These are phyloP conservation scores for Synergus laeviventris DNA, from an alignment of 2,888 invertebrate species.

Conservation along the genomic window DNA sequence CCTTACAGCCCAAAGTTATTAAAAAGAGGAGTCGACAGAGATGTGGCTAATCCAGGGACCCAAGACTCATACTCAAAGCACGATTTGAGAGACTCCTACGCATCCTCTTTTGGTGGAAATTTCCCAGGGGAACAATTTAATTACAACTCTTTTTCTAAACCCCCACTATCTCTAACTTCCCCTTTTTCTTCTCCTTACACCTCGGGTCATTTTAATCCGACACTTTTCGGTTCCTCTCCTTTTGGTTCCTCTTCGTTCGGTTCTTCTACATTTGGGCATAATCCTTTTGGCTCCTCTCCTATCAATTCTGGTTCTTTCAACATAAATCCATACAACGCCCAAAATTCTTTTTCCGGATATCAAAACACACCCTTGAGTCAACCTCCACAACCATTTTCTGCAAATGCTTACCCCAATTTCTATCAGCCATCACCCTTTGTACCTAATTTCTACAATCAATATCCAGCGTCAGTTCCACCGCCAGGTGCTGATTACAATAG, in stretches of 20 bases:
- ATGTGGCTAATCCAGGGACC: slow-evolving; percentile 58
- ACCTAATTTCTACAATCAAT: slow-evolving; percentile 65
- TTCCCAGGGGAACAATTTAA: slow-evolving; percentile 65
- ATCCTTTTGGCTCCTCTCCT: slow-evolving; percentile 35
- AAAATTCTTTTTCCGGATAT: slow-evolving; percentile 53
- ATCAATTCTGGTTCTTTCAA: slow-evolving; percentile 22
- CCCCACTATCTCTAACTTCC: slow-evolving; percentile 30
- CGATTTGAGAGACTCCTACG: slow-evolving; percentile 67
- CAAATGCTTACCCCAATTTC: slow-evolving; percentile 63
- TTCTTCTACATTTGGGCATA: slow-evolving; percentile 14
- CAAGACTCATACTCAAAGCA: slow-evolving; percentile 67
- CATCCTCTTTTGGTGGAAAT: slow-evolving; percentile 57
- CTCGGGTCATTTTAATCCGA: slow-evolving; percentile 13
- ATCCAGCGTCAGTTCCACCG: slow-evolving; percentile 59
- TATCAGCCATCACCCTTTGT: slow-evolving; percentile 66
- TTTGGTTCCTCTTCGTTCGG: slow-evolving; percentile 39
- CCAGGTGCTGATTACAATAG: slow-evolving; percentile 48
- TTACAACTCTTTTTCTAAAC: slow-evolving; percentile 63
- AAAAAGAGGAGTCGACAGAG: slow-evolving; percentile 68
- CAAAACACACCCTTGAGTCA: not conserved
- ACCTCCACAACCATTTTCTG: slow-evolving; percentile 11
- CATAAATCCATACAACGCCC: slow-evolving; percentile 44
- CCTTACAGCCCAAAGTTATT: slow-evolving; percentile 71
- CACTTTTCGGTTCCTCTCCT: slow-evolving; percentile 18
- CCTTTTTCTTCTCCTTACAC: slow-evolving; percentile 24